Conservation (phyloP, 2,113 vertebrate species). For the Merops nubicus region DNA sequence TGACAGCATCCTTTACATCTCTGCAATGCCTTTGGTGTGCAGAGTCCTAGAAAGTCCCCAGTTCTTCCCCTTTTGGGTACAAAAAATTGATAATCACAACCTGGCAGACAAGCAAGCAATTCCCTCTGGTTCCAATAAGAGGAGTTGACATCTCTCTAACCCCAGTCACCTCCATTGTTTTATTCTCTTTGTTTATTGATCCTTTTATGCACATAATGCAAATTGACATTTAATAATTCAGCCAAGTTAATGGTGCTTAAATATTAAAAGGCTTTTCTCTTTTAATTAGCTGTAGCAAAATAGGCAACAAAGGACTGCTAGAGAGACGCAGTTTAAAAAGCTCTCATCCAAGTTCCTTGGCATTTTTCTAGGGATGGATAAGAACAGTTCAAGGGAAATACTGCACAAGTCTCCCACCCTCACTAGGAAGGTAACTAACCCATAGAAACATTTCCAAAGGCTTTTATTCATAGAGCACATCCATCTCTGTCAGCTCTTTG, state of each 20-base stretch:
- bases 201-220: slow-evolving; percentile 77
- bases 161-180: neutral
- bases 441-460: neutral
- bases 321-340: slow-evolving; percentile 29
- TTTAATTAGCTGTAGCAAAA: slow-evolving; percentile 78
- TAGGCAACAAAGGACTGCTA: slow-evolving; percentile 58
- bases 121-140: slow-evolving; percentile 39
- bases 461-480: slow-evolving; percentile 18
- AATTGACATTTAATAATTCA: slow-evolving; percentile 82
- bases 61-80: neutral
- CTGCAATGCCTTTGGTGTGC: neutral
- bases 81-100: slow-evolving; percentile 30
- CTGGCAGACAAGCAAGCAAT: neutral
- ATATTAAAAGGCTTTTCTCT: slow-evolving; percentile 78
- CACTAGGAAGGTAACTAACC: neutral
- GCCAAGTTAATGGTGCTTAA: slow-evolving; percentile 77
- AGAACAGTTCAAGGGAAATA: neutral
- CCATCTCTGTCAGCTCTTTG: slow-evolving; percentile 24
- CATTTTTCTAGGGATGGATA: neutral
- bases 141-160: slow-evolving; percentile 54
- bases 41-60: neutral
- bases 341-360: neutral
- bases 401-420: neutral
- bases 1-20: neutral
- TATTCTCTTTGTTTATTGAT: slow-evolving; percentile 74